Evolutionary conservation across 2,113 vertebrate species (phyloP).

Genomic region (Cygnus buccinator): DNA sequence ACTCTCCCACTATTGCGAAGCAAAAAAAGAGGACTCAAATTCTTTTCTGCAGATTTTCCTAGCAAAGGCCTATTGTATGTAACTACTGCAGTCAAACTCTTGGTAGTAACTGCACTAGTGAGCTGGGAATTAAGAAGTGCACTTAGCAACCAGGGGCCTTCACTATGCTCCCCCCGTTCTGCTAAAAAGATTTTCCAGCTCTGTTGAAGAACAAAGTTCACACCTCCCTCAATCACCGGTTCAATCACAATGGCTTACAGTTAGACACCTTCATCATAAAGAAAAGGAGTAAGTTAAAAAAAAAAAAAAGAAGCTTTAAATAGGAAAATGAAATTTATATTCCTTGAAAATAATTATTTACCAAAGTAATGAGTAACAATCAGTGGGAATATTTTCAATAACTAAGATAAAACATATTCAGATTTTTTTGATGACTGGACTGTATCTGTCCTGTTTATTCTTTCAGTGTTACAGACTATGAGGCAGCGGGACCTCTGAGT

Average conservation of each 20-base stretch:
- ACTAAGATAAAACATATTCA: neutral
- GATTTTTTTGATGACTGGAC: too few species aligned
- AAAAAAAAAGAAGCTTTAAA: neutral
- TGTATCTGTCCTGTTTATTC: neutral
- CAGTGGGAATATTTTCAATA: neutral
- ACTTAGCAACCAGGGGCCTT: neutral
- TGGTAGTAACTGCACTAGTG: neutral
- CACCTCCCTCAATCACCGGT: neutral
- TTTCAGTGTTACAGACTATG: neutral
- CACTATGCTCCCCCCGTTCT: neutral
- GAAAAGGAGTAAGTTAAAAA: neutral
- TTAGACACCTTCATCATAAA: neutral
- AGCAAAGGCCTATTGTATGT: neutral
- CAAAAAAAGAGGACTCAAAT: neutral
- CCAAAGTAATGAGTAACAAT: neutral
- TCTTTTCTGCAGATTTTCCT: neutral
- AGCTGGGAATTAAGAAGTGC: neutral
- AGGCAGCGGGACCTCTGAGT: accelerated
- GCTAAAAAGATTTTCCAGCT: neutral
- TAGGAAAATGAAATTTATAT: neutral
- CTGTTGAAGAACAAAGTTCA: neutral
- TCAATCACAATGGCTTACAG: neutral
- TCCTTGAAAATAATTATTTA: neutral
- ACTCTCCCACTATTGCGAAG: neutral
- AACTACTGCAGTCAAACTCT: neutral